Evolutionary conservation across 2,888 invertebrate genomes (phyloP).

Genomic region (Trachelus stipa): DNA sequence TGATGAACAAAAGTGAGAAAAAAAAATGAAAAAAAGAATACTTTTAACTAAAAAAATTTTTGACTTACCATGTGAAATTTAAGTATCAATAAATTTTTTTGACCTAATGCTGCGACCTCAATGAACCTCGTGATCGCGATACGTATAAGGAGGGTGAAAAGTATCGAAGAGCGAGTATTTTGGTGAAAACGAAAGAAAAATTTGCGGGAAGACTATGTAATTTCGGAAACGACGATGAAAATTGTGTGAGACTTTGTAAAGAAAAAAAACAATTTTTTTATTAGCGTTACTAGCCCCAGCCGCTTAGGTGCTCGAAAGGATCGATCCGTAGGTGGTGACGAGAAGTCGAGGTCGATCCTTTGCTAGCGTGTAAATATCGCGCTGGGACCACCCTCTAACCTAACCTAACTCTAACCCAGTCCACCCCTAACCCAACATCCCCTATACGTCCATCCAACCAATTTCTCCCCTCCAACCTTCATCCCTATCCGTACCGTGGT

Average conservation of each 20-base stretch:
- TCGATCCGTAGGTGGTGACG: conserved; percentile 29
- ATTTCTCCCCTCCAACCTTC: no score
- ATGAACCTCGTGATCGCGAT: no score
- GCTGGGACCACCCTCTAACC: conserved; percentile 39
- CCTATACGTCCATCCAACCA: no score
- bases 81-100: no score
- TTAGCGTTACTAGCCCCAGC: conserved; percentile 54
- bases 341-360: conserved; percentile 28
- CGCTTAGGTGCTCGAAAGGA: conserved; percentile 34
- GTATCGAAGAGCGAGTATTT: conserved; percentile 20
- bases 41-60: no score
- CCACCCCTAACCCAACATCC: no score
- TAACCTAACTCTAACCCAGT: no score
- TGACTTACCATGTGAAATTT: no score
- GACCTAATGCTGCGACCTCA: no score
- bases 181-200: conserved; percentile 20
- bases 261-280: conserved; percentile 26
- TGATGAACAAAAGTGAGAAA: no score
- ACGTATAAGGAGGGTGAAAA: no score
- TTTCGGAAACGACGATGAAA: not conserved
- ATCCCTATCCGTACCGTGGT: conserved; percentile 16
- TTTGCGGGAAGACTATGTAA: conserved; percentile 9
- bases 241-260: conserved; percentile 23
- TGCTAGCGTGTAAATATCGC: conserved; percentile 47
- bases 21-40: no score